phyloP scores from a whole-genome alignment of 2,797 vertebrate species.

The Falco cherrug region DNA sequence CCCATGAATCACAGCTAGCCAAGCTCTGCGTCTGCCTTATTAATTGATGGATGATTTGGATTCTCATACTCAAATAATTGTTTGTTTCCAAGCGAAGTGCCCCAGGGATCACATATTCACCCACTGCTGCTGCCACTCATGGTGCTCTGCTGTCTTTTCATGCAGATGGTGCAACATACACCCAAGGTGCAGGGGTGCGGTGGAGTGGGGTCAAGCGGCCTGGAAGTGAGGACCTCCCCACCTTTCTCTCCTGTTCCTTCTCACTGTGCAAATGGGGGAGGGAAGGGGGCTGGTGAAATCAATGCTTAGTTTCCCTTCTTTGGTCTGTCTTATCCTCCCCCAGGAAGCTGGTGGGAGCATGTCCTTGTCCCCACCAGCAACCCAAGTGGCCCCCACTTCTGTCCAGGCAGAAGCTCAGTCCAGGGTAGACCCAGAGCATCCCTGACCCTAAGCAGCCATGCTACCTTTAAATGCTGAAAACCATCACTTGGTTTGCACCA shows the following conservation, averaged over 20 bases:
- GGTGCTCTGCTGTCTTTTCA: not conserved
- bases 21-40: not conserved
- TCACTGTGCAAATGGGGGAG: not conserved
- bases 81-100: not conserved
- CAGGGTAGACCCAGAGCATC: not conserved
- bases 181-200: not conserved
- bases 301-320: not conserved
- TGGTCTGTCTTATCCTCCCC: not conserved
- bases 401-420: not conserved
- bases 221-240: not conserved
- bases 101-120: not conserved
- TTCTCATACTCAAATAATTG: not conserved
- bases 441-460: rapidly evolving
- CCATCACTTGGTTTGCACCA: not conserved
- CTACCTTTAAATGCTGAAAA: not conserved
- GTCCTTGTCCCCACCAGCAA: rapidly evolving
- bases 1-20: not conserved
- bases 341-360: not conserved
- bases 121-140: not conserved
- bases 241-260: not conserved
- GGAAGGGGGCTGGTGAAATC: no score
- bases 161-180: not conserved
- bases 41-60: not conserved
- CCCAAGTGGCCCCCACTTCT: rapidly evolving
- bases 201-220: not conserved